These are phyloP conservation scores for Neomonachus schauinslandi DNA, from an alignment of 2,113 vertebrate species.

Conservation along the genomic window DNA sequence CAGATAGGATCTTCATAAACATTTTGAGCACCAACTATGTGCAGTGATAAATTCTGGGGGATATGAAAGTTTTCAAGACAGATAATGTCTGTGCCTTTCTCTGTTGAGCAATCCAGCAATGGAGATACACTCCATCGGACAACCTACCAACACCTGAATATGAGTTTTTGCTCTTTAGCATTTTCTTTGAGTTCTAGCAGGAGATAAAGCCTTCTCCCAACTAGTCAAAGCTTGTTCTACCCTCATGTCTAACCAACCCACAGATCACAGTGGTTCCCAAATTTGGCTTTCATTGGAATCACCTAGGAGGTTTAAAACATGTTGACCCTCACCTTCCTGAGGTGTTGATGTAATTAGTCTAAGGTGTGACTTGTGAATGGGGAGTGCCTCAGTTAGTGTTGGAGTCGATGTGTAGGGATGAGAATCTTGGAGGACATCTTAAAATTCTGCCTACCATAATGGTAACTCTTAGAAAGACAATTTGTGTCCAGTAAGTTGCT, in stretches of 20 bases:
- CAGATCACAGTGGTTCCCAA: background rate
- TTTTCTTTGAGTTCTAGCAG: background rate
- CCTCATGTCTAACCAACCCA: background rate
- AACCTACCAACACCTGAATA: background rate
- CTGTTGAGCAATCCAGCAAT: background rate
- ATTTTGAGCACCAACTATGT: background rate
- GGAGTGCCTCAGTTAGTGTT: background rate
- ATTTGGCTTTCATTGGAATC: background rate
- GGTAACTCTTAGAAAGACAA: background rate
- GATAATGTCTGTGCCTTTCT: background rate
- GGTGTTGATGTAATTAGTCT: background rate
- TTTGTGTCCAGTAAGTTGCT: background rate
- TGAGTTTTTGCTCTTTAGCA: background rate
- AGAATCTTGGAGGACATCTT: background rate
- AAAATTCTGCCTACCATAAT: background rate
- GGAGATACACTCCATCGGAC: background rate
- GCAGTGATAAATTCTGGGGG: background rate
- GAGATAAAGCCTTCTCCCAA: background rate
- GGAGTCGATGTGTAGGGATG: background rate
- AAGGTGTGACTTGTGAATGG: background rate
- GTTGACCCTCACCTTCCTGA: background rate
- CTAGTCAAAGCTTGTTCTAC: background rate
- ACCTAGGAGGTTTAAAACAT: background rate
- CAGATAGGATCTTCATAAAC: background rate
- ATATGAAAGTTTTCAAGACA: background rate